phyloP scores from a whole-genome alignment of 2,797 vertebrate genomes.

The Microtus obscurus region DNA sequence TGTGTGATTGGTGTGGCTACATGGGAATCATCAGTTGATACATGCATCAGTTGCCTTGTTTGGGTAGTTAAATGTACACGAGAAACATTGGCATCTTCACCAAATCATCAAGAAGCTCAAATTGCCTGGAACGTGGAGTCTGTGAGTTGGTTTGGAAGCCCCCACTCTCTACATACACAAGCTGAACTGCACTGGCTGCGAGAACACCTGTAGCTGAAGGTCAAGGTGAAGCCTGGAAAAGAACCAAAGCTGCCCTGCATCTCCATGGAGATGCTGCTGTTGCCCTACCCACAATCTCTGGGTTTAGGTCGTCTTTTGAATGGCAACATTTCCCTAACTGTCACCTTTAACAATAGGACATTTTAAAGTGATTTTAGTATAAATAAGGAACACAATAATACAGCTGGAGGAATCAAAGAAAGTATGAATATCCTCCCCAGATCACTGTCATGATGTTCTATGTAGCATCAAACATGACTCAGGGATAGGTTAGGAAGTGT shows the following conservation, averaged over 20 bases:
- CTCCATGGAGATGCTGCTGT: background rate
- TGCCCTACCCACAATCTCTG: background rate
- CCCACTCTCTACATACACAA: background rate
- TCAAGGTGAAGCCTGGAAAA: accelerated
- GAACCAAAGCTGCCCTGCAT: background rate
- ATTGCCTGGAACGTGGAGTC: background rate
- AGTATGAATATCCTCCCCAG: background rate
- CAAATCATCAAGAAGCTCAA: background rate
- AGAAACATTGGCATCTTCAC: background rate
- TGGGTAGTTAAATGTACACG: background rate
- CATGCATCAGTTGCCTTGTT: background rate
- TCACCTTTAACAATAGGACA: background rate
- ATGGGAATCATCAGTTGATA: background rate
- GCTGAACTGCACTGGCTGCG: background rate
- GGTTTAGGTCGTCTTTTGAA: background rate
- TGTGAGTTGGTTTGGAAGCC: background rate
- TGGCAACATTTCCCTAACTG: background rate
- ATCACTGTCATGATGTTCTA: background rate
- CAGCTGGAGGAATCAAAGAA: background rate
- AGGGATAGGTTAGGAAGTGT: background rate
- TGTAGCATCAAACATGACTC: background rate
- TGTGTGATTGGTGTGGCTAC: background rate
- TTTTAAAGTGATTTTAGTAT: background rate
- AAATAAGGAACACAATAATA: background rate
- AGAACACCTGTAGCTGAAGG: background rate